A percentile compares a stretch with the other conserved stretches of the same genome.
Evolutionary conservation across 2,888 invertebrate genomes (phyloP).

Genomic region (Xestia sexstrigata): DNA sequence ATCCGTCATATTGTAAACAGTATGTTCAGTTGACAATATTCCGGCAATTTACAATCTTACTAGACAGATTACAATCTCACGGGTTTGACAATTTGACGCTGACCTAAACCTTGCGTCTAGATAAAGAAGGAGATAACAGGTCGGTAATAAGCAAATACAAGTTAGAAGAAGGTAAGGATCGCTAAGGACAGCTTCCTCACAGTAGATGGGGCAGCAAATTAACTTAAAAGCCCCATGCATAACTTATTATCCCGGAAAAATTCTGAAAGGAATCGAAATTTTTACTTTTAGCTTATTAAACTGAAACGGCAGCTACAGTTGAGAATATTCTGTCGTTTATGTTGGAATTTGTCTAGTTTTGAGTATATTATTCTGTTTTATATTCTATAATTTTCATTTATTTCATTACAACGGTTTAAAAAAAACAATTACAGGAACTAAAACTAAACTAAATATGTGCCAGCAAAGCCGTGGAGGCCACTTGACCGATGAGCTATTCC

Average conservation of each 20-base stretch:
- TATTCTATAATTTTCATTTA: too few relatives aligned
- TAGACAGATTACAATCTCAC: too few relatives aligned
- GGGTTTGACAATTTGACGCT: too few relatives aligned
- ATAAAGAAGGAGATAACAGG: slow-evolving; percentile 6
- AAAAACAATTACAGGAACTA: too few relatives aligned
- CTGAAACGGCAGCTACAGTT: slow-evolving; percentile 12
- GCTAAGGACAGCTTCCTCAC: slow-evolving; percentile 11
- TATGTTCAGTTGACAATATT: too few relatives aligned
- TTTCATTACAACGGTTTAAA: too few relatives aligned
- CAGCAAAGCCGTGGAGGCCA: too few relatives aligned
- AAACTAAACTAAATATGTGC: background rate
- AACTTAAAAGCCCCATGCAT: slow-evolving; percentile 55
- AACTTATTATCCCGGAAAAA: slow-evolving; percentile 44
- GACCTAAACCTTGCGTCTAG: background rate
- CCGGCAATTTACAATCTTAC: too few relatives aligned
- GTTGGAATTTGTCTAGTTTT: background rate
- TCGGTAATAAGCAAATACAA: slow-evolving; percentile 6
- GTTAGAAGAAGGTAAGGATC: background rate
- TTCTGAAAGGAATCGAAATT: slow-evolving; percentile 25
- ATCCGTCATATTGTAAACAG: too few relatives aligned
- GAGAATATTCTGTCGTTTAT: background rate
- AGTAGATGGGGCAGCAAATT: slow-evolving; percentile 36
- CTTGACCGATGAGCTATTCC: too few relatives aligned
- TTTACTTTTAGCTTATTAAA: slow-evolving; percentile 29
- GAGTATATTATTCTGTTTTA: background rate